Evolutionary conservation across 2,888 invertebrate species (phyloP).

Genomic region (Netelia virgata): DNA sequence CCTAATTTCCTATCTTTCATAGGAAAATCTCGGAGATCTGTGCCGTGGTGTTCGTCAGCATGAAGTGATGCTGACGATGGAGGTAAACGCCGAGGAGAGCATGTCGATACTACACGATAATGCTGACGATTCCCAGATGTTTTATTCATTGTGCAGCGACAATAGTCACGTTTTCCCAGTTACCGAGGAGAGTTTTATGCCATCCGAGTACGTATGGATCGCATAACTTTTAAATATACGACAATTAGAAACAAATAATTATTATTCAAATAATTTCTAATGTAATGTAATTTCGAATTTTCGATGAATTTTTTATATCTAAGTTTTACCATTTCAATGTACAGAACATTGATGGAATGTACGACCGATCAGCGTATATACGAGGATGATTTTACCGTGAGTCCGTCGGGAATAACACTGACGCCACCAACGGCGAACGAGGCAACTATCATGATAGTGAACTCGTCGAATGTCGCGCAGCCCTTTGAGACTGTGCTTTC

Average conservation of each 20-base stretch:
- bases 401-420: conserved; percentile 72
- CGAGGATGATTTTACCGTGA: conserved; percentile 73
- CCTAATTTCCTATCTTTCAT: conserved; percentile 41
- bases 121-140: conserved; percentile 81
- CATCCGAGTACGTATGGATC: conserved; percentile 71
- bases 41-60: conserved; percentile 81
- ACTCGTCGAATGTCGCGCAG: conserved; percentile 74
- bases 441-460: conserved; percentile 74
- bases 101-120: conserved; percentile 80
- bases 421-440: conserved; percentile 74
- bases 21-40: conserved; percentile 81
- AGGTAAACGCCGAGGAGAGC: conserved; percentile 80
- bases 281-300: too few species aligned
- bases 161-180: conserved; percentile 77
- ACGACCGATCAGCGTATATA: conserved; percentile 50
- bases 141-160: conserved; percentile 81
- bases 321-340: neutral
- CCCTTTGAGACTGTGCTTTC: conserved; percentile 77
- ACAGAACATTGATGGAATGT: conserved; percentile 61
- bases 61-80: conserved; percentile 82
- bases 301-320: neutral
- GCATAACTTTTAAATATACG: conserved; percentile 1
- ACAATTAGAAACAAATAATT: conserved; percentile 9
- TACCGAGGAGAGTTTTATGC: conserved; percentile 79
- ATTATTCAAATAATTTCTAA: neutral